Evolutionary conservation across 1,140 invertebrate species (phyloP), one percentile per base, ranked within the genome.

Genomic region (Drosophila asahinai): DNA sequence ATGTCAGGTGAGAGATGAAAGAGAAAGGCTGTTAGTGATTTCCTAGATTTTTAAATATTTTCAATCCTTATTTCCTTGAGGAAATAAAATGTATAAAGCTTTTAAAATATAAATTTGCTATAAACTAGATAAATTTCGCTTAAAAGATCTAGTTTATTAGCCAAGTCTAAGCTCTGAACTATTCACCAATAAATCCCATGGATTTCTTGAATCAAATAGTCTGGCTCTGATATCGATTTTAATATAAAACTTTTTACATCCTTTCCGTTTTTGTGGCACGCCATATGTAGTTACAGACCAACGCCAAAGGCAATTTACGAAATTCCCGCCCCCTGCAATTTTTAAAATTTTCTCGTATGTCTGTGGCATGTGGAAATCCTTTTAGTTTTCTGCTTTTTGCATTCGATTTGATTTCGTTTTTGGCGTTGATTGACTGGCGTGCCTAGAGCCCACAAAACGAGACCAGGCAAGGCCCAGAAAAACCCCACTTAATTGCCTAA

Each of bases 321-420:
- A 63, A 71, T 80, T 65, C 54, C 52, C 17, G 59, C 27, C 49
- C 17, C 27, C 52, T 51, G 61, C 33, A 45, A 36, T 60, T 81
- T 82, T 83, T 78, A 67, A 80, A 74, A 64, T 68, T 73, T 89
- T 65, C 72, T 70, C 61, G 38, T 40, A 8, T 57, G 54, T 36
- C 11, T 78, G 51, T 66, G 80, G 77, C 54, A 80, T 80, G 78
- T 89, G 74, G 84, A 70, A 83, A 77, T 77, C 42, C 49, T 60
- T 67, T 25, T 38, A 17, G 22, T 25, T 17, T 55, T 54, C 12
- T 17, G 43, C 30, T 40, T 61, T 66, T 83, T 75, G 66, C 65
- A 81, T 81, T 81, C 58, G 45, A 82, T 86, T 86, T 73, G 76
- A 80, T 87, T 87, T 86, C 63, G 54, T 76, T 83, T 83, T 83